phyloP scores from a whole-genome alignment of 1,140 invertebrate genomes.

The Portunus trituberculatus region DNA sequence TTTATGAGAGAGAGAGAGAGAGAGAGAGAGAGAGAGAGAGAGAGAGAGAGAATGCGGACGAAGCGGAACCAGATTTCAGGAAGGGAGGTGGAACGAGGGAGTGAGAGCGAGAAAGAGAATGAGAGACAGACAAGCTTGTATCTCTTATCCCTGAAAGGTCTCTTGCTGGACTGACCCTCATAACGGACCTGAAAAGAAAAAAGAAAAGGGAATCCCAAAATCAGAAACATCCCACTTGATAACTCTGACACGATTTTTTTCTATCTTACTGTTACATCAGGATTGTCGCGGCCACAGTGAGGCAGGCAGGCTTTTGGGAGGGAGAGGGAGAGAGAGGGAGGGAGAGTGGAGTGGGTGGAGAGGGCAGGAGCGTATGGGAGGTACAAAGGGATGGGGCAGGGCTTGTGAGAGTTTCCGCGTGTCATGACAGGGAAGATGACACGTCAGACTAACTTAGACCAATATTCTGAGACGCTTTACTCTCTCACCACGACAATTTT shows the following conservation, averaged over 20 bases:
- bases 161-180: neutral
- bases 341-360: neutral
- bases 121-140: no score
- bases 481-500: no score
- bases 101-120: no score
- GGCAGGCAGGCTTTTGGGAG: neutral
- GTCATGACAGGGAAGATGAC: neutral
- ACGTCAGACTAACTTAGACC: neutral
- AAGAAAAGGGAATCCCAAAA: neutral
- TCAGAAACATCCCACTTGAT: neutral
- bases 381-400: neutral
- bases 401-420: neutral
- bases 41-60: no score
- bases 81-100: no score
- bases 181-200: neutral
- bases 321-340: neutral
- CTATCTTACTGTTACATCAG: neutral
- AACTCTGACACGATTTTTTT: neutral
- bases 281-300: neutral
- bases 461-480: no score
- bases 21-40: neutral
- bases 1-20: neutral
- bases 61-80: no score
- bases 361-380: neutral
- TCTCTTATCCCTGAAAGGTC: neutral